phyloP scores from a whole-genome alignment of 2,888 invertebrate genomes.

The Neoascia interrupta region DNA sequence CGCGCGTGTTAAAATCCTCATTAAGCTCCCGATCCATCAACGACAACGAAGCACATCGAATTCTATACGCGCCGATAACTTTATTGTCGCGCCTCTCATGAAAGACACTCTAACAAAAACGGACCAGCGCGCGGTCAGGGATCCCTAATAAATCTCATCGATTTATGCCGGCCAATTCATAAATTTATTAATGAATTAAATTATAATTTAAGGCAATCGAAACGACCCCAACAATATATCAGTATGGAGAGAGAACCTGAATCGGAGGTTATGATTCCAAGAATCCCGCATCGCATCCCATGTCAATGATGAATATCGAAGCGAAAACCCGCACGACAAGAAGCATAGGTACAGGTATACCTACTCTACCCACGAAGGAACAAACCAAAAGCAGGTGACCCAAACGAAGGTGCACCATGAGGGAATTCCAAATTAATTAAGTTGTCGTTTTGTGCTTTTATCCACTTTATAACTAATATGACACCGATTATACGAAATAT shows the following conservation, averaged over 20 bases:
- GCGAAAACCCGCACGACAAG: conserved; percentile 19
- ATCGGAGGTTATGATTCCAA: conserved; percentile 41
- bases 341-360: conserved; percentile 23
- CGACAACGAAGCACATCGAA: conserved; percentile 29
- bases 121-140: conserved; percentile 9
- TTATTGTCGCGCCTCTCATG: conserved; percentile 28
- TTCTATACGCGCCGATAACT: conserved; percentile 30
- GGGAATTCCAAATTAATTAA: conserved; percentile 79
- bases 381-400: conserved; percentile 20
- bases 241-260: conserved; percentile 57
- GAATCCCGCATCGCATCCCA: neutral
- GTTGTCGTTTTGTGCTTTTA: conserved; percentile 79
- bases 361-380: too few relatives aligned
- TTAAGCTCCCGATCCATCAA: conserved; percentile 56
- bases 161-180: conserved; percentile 77
- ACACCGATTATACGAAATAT: conserved; percentile 80
- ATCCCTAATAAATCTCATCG: conserved; percentile 75
- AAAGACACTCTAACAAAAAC: conserved; percentile 24
- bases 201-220: conserved; percentile 73
- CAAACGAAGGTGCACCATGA: conserved; percentile 38
- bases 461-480: conserved; percentile 80
- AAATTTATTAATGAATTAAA: conserved; percentile 79
- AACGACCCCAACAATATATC: conserved; percentile 44
- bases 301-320: conserved; percentile 21
- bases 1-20: conserved; percentile 14